These are phyloP conservation scores for Taenioides sp. DNA, from an alignment of 2,797 vertebrate genomes.

Conservation along the genomic window DNA sequence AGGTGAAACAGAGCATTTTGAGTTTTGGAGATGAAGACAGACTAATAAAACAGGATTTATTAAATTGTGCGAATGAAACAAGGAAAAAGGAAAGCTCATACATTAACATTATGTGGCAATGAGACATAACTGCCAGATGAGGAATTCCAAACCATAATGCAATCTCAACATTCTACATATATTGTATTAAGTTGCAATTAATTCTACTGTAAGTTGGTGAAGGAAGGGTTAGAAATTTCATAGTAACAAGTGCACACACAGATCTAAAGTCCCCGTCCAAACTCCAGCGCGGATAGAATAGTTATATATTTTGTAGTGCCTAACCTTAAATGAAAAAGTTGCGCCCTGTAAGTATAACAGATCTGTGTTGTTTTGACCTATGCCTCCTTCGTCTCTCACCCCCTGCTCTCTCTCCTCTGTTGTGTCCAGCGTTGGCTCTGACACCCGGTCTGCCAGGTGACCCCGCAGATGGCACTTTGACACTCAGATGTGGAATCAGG, in stretches of 20 bases:
- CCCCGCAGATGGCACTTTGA: constrained; percentile 81
- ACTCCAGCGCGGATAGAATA: background rate
- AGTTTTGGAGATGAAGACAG: no score
- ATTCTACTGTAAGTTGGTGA: background rate
- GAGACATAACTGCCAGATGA: no score
- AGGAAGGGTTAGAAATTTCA: background rate
- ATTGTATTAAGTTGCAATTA: background rate
- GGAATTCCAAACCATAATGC: no score
- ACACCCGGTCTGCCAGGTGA: constrained; percentile 72
- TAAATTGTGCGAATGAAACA: no score
- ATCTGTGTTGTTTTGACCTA: constrained; percentile 55
- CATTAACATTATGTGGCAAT: no score
- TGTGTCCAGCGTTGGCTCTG: constrained; percentile 43
- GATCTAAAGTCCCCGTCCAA: background rate
- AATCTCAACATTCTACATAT: no score
- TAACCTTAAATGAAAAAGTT: constrained; percentile 38
- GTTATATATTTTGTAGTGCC: background rate
- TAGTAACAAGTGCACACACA: background rate
- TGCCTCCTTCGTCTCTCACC: constrained; percentile 45
- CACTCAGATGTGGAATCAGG: constrained; percentile 81
- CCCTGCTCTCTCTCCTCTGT: constrained; percentile 36
- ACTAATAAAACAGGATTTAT: no score
- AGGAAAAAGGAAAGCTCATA: no score
- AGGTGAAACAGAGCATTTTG: no score
- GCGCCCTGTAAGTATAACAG: constrained; percentile 21